Base-by-base conservation (phyloP, 2,113 vertebrate species). In the Calonectris borealis region DNA sequence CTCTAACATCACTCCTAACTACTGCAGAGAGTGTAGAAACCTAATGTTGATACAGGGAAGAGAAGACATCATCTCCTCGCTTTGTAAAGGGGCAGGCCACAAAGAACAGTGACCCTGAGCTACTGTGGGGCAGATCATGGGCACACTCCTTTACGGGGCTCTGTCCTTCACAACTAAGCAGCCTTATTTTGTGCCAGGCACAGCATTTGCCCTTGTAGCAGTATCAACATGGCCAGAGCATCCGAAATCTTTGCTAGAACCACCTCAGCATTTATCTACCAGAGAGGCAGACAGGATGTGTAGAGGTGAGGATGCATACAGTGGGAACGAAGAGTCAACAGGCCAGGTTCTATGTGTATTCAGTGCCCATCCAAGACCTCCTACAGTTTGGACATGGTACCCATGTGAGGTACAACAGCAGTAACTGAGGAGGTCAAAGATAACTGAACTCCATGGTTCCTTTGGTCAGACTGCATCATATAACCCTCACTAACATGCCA, bases 361-460 rank as follows among this genome's bases (percentile, higher is more conserved):
- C 61, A 61, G 36, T 13, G 22, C 6, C 44, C 69, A 65, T 5
- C 2, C 61, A 71, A 75, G 57, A 22, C 11, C 26, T 61, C 40
- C 7, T 36, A 62, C 6, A 32, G 32, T 25, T 8, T 44, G 40
- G 7, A 34, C 2, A n/a, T 16, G 18, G 17, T 34, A 81, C 40
- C n/a, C 38, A 8, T 0, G 0, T 32, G 48, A 58, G 16, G 38
- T 52, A 48, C 32, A 77, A 42, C 36, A 83, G 71, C 29, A 48
- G 7, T 55, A 70, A 65, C 46, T 13, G 14, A 55, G 36, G 44
- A 40, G 57, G 7, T 13, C 48, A 76, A 64, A 60, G n/a, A 27
- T 16, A 61, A 73, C 11, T 0, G 3, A 73, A 40, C 36, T 32
- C 20, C 0, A 0, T 10, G 10, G 34, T 11, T 52, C 13, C n/a